Base-by-base conservation (phyloP, 1,140 invertebrate genomes). In the Bombus impatiens region DNA sequence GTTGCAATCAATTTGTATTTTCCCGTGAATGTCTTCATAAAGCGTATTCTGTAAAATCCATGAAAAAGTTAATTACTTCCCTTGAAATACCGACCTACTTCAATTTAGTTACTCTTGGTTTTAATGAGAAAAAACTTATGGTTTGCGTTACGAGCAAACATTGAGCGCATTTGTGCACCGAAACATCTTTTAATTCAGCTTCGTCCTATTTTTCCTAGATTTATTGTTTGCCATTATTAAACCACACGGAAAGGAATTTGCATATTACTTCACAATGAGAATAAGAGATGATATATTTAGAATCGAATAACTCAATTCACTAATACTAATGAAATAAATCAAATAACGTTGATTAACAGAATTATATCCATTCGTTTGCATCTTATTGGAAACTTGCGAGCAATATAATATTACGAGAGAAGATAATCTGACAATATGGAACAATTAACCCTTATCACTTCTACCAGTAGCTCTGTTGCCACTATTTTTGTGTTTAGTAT, bases 91-190 rank as follows among this genome's bases (percentile, higher is more conserved):
- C 22, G 53, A 47, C 74, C 71, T 44, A n/a, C 42, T 44, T 62
- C 71, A 71, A 68, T 77, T 84, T 80, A 76, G 59, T 87, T 83
- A 65, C n/a, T 9, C n/a, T 13, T 44, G 18, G 18, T 6, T 35
- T 25, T 78, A 88, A 83, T 83, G 77, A 83, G 77, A 67, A 75
- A 76, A 82, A 78, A 70, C 32, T 57, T 70, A 32, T 37, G 71
- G 71, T 28, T 86, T n/a, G 71, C 44, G 74, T 86, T 59, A 78
- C 76, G 57, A 86, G 47, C 47, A 62, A 59, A 59, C 42, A 81
- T 81, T 74, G 74, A 25, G 71, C 6, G 28, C 25, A 42, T 72
- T 74, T 74, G 25, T 72, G 40, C 71, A 40, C 28, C 18, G 47
- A 53, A 53, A 53, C 47, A 53, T 53, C 47, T 53, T 53, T 53